A percentile compares a stretch with the other conserved stretches of the same genome.
phyloP scores from a whole-genome alignment of 2,797 vertebrate species.

The Myiotriccus ornatus region DNA sequence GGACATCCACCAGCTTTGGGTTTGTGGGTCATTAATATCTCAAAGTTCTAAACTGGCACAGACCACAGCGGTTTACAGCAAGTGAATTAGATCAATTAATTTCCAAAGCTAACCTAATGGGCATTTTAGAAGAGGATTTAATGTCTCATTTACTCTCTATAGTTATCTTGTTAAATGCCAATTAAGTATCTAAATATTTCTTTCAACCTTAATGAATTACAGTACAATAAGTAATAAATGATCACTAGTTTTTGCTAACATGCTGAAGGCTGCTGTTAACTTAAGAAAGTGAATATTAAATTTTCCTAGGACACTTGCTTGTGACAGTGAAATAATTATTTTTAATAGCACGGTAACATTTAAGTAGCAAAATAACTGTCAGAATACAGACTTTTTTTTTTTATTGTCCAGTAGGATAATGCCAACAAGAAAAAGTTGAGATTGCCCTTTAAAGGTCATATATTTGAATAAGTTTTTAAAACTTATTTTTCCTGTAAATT shows the following conservation, averaged over 20 bases:
- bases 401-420: not conserved
- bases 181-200: conserved; percentile 85
- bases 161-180: conserved; percentile 82
- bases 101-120: conserved; percentile 79
- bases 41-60: conserved; percentile 49
- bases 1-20: not conserved
- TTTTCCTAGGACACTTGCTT: conserved; percentile 6
- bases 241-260: conserved; percentile 51
- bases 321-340: not conserved
- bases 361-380: not conserved
- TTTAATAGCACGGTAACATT: not conserved
- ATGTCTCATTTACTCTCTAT: conserved; percentile 81
- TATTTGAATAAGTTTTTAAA: not conserved
- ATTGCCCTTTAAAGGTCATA: not conserved
- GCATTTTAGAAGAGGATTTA: conserved; percentile 80
- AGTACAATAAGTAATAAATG: conserved; percentile 76
- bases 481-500: not conserved
- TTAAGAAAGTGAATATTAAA: conserved; percentile 1
- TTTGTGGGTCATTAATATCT: conserved; percentile 41
- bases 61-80: conserved; percentile 72
- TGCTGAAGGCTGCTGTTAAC: conserved; percentile 46
- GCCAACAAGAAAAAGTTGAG: not conserved
- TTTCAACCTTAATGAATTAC: conserved; percentile 78
- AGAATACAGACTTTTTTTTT: not conserved
- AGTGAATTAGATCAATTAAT: conserved; percentile 80